phyloP scores from a whole-genome alignment of 2,888 invertebrate species.

The Pherbina coryleti region DNA sequence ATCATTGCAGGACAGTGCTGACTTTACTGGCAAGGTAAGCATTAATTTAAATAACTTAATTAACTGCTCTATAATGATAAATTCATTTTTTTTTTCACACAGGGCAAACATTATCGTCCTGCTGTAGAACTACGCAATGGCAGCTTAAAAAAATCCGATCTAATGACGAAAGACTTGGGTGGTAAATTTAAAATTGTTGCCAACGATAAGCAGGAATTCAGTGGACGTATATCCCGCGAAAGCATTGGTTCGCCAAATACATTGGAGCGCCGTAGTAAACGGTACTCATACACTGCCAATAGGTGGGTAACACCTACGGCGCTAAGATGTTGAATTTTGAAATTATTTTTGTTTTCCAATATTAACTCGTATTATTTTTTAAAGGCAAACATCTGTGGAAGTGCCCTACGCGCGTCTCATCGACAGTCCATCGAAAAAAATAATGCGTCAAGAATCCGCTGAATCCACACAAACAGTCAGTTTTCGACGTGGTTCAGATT shows the following conservation, averaged over 20 bases:
- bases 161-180: conserved; percentile 56
- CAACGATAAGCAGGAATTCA: conserved; percentile 57
- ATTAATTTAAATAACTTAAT: background rate
- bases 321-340: background rate
- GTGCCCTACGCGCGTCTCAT: conserved; percentile 86
- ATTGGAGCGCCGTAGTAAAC: conserved; percentile 70
- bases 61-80: background rate
- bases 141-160: conserved; percentile 63
- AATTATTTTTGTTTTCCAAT: background rate
- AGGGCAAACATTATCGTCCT: conserved; percentile 65
- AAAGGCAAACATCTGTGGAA: conserved; percentile 66
- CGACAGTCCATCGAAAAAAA: conserved; percentile 73
- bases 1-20: conserved; percentile 77
- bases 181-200: conserved; percentile 61
- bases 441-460: conserved; percentile 68
- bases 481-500: conserved; percentile 73
- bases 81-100: background rate
- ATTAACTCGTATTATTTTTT: conserved; percentile 11
- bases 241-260: conserved; percentile 68
- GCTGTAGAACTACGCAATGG: conserved; percentile 62
- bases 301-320: conserved; percentile 18
- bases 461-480: conserved; percentile 70
- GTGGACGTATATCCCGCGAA: conserved; percentile 66
- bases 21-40: conserved; percentile 65
- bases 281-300: conserved; percentile 72